These are phyloP conservation scores for Megaceryle maxima DNA, from an alignment of 2,113 vertebrate genomes.

Conservation along the genomic window DNA sequence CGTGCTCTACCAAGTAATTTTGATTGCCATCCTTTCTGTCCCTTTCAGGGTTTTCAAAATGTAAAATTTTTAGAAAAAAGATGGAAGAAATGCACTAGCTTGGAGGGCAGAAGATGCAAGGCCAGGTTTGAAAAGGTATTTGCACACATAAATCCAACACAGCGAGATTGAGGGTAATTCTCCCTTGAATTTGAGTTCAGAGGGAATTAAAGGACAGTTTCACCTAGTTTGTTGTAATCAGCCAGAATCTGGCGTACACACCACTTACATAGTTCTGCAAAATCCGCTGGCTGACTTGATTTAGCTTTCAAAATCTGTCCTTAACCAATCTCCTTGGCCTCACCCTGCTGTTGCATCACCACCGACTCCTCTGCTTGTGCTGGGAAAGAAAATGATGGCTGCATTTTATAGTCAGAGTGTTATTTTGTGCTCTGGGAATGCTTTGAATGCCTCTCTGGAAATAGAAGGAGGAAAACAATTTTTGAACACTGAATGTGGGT, in stretches of 20 bases:
- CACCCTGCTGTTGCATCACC: slow-evolving; percentile 6
- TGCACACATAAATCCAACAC: rapidly evolving
- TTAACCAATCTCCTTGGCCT: neutral
- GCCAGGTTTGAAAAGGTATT: neutral
- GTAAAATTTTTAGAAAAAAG: neutral
- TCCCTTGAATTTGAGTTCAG: neutral
- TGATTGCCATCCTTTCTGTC: neutral
- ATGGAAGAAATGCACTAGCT: neutral
- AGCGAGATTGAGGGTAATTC: neutral
- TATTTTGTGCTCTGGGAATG: neutral
- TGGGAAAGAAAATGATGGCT: neutral
- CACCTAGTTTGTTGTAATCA: slow-evolving; percentile 10
- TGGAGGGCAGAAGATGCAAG: neutral
- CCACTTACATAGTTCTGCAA: neutral
- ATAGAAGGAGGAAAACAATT: neutral
- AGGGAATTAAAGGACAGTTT: slow-evolving; percentile 6
- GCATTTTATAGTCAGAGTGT: rapidly evolving
- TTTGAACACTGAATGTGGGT: neutral
- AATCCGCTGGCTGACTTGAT: neutral
- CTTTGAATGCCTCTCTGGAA: neutral
- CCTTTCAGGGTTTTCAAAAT: neutral
- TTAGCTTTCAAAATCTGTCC: slow-evolving; percentile 38
- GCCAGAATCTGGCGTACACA: neutral
- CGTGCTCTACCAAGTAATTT: neutral
- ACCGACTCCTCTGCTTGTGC: neutral